A percentile compares a stretch with the other conserved stretches of the same genome.
Evolutionary conservation across 2,113 vertebrate species (phyloP).

Genomic region (Syngnathus scovelli): DNA sequence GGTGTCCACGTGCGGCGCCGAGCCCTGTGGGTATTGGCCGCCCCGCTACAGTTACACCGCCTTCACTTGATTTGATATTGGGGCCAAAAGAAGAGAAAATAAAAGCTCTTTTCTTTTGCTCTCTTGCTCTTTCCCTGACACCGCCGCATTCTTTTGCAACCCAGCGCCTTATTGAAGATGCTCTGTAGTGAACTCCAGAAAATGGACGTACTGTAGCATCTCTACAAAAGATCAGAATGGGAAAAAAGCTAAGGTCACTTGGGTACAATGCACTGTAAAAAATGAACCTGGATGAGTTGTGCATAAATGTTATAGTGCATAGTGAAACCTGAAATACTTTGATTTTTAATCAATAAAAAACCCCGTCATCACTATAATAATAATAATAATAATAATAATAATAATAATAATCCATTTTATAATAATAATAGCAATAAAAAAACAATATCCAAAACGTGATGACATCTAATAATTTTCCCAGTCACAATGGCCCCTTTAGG

Average conservation of each 20-base stretch:
- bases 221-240: slow-evolving; percentile 37
- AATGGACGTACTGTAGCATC: slow-evolving; percentile 24
- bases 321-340: not conserved
- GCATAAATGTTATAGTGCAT: not conserved
- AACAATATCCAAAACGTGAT: too few species aligned
- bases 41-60: slow-evolving; percentile 30
- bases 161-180: slow-evolving; percentile 33
- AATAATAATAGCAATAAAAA: too few species aligned
- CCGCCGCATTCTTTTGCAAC: slow-evolving; percentile 23
- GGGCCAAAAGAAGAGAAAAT: slow-evolving; percentile 30
- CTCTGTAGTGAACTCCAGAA: slow-evolving; percentile 33
- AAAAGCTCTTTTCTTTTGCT: slow-evolving; percentile 34
- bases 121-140: slow-evolving; percentile 22
- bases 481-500: not conserved
- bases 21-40: slow-evolving; percentile 42
- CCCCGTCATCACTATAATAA: too few species aligned
- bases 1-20: slow-evolving; percentile 35
- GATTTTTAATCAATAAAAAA: not conserved
- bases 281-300: not conserved
- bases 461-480: not conserved
- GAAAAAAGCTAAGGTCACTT: not conserved
- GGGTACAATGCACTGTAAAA: not conserved
- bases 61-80: slow-evolving; percentile 56
- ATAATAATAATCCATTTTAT: too few species aligned
- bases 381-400: too few species aligned